Base-by-base conservation (phyloP, 2,113 vertebrate species). In the Pseudorectes ferrugineus region DNA sequence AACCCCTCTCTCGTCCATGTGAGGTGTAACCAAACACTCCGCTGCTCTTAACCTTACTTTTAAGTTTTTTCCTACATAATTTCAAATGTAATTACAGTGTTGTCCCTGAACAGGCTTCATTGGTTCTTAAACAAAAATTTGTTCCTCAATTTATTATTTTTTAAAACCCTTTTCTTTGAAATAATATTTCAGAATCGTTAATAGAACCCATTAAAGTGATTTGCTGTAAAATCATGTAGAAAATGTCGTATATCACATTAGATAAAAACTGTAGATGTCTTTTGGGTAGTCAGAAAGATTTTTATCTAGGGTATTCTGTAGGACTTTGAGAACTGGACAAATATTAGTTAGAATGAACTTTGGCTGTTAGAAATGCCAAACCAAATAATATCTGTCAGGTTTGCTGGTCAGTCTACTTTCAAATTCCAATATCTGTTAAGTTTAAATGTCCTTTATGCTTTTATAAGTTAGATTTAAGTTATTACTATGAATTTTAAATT, bases 391-490 rank as follows among this genome's bases (percentile, higher is more conserved):
- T 23, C 77, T 76, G 18, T 49, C 70, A 81, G 40, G 61, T 95
- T 89, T 90, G 35, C 71, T 88, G 86, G 43, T 82, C 33, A 63
- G 58, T 48, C 52, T 73, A 1, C n/a, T 12, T 55, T 73, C 85
- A 89, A 17, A 66, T 86, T 92, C 29, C 71, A 71, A 6, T 52
- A 57, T 28, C 88, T 88, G 51, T 63, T 89, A 80, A 91, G 42
- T 68, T 75, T 85, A 49, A 63, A 33, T 96, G 70, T 91, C 45
- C 68, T 96, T 87, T 94, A 45, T 75, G 63, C 67, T 97, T 81
- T 92, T 74, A 10, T n/a, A 71, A 97, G 55, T 97, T 94, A 91
- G 35, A 55, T 93, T 93, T 74, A 93, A 96, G 67, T 92, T 92
- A 77, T 67, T 8, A 61, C 81, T 96, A 89, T 92, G n/a, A 88